Conservation (phyloP, 2,888 invertebrate species). For the Drosophila hamatofila region DNA sequence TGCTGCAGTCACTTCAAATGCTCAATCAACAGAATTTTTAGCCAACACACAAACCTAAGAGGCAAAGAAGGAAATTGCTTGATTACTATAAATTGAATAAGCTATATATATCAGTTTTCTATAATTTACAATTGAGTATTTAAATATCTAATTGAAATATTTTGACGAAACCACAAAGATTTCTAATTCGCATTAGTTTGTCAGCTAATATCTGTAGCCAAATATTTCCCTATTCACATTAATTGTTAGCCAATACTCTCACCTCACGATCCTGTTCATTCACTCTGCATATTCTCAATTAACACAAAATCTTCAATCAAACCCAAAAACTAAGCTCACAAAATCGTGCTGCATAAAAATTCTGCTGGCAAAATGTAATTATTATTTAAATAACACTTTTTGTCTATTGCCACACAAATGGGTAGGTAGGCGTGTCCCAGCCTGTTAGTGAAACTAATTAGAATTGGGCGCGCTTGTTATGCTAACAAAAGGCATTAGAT, state of each 20-base stretch:
- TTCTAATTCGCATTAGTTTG: neutral
- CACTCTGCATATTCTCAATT: neutral
- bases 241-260: neutral
- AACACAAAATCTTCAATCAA: constrained; percentile 1
- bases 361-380: constrained; percentile 18
- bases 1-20: too few species aligned
- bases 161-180: neutral
- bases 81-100: neutral
- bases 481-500: constrained; percentile 1
- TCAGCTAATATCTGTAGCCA: neutral
- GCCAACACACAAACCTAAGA: too few species aligned
- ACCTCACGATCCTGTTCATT: neutral
- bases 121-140: neutral
- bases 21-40: too few species aligned
- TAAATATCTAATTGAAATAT: too few species aligned
- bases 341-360: neutral
- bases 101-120: neutral
- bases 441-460: constrained; percentile 36
- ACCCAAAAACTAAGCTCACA: neutral
- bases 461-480: constrained; percentile 11
- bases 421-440: constrained; percentile 1
- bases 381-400: constrained; percentile 37
- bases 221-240: neutral
- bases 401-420: neutral
- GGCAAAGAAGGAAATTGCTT: neutral